Base-by-base conservation (phyloP, 1,140 invertebrate genomes). In the Zaprionus davidi region DNA sequence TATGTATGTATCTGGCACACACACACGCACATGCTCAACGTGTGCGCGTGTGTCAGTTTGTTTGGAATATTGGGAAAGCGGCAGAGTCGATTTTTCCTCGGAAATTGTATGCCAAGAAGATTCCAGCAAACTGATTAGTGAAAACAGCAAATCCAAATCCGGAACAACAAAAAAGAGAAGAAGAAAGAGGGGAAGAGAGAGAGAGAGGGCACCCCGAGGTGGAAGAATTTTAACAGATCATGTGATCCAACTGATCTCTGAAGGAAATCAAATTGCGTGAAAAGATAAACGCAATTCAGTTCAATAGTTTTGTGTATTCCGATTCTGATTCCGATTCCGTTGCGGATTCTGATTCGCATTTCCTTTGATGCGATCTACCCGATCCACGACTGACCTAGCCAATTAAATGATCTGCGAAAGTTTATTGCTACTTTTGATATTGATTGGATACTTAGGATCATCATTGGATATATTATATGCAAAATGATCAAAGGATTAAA, bases 61-160 rank as follows among this genome's bases (percentile, higher is more conserved):
- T 51, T 72, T 58, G 63, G 44, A 57, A 56, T 36, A 58, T 75
- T 71, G 67, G 66, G 38, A 64, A 64, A 55, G 63, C 63, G 34
- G 70, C 55, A 41, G 17, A 60, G 49, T 68, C 11, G 28, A 55
- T 62, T 49, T 75, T 75, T 71, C 67, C 67, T 31, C 28, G 72
- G 67, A 75, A 75, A 58, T 34, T 24, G 66, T 64, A 63, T 51
- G 67, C 59, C 36, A 63, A 70, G 72, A 75, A 75, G 59, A 75
- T 75, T 75, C 72, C 46, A 63, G 72, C 67, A 75, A 75, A 70
- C 58, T 58, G 72, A 70, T 75, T 70, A 63, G 58, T 75, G 67
- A 49, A 75, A 70, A 69, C 66, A 74, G 51, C 51, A 51, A 74
- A 34, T 34, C 22, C 67, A 57, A 74, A 34, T 58, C 38, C 67